These are phyloP conservation scores for Menidia beryllina DNA, from an alignment of 2,113 vertebrate genomes.

Conservation along the genomic window DNA sequence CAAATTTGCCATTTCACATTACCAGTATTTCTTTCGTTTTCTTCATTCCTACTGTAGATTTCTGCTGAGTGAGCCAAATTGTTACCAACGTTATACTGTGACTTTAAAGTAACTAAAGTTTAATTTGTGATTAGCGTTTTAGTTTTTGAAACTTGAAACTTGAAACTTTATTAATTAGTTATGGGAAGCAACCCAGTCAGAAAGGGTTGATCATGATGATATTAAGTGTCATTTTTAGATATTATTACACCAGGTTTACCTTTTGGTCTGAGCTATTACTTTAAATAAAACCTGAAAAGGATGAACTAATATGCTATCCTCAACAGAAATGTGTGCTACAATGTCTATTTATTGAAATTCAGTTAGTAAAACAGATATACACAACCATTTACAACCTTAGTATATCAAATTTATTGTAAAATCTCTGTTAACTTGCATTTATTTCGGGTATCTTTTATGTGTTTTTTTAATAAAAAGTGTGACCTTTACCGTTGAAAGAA, in stretches of 20 bases:
- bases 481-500: conserved; percentile 31
- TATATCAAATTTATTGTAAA: not conserved
- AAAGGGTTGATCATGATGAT: not conserved
- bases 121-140: conserved; percentile 18
- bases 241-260: not conserved
- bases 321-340: not conserved
- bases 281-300: not conserved
- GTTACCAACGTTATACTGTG: conserved; percentile 40
- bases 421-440: not conserved
- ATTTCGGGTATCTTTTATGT: conserved; percentile 16
- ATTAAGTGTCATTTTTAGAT: conserved; percentile 4
- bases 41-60: conserved; percentile 59
- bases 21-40: conserved; percentile 52
- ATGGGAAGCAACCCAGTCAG: not conserved
- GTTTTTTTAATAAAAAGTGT: conserved; percentile 17
- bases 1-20: conserved; percentile 67
- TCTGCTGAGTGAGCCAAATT: conserved; percentile 66
- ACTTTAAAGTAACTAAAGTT: conserved; percentile 46
- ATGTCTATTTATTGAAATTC: not conserved
- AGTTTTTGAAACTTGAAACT: conserved; percentile 43
- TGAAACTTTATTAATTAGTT: conserved; percentile 37
- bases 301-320: not conserved
- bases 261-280: not conserved
- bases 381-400: not conserved
- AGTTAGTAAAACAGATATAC: not conserved